These are phyloP conservation scores for Delphinus delphis DNA, from an alignment of 2,113 vertebrate species.

Conservation along the genomic window DNA sequence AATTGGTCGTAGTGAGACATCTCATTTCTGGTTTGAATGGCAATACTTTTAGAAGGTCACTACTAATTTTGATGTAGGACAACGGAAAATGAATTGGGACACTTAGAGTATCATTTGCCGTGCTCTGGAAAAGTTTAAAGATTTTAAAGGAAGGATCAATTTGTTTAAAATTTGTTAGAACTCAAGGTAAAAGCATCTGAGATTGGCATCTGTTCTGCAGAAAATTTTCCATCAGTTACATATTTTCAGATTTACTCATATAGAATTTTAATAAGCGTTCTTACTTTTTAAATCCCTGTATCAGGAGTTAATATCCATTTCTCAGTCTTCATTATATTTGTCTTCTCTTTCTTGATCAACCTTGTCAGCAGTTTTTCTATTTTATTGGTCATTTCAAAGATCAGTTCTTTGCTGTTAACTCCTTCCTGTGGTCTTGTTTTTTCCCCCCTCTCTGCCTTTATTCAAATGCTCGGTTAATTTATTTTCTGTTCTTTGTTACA, in stretches of 20 bases:
- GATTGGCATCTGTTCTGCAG: neutral
- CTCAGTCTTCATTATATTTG: neutral
- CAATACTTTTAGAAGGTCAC: neutral
- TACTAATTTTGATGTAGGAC: neutral
- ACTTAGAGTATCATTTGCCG: neutral
- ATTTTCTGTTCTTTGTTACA: neutral
- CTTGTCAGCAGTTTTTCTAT: neutral
- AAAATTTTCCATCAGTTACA: neutral
- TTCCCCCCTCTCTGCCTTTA: neutral
- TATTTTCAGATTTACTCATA: neutral
- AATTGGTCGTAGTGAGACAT: neutral
- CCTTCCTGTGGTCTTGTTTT: neutral
- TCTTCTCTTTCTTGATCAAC: slow-evolving; percentile 6
- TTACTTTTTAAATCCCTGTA: neutral
- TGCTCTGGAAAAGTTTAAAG: neutral
- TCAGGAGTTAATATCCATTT: neutral
- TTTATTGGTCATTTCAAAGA: slow-evolving; percentile 6
- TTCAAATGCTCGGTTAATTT: slow-evolving; percentile 8
- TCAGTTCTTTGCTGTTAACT: neutral
- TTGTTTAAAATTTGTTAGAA: neutral
- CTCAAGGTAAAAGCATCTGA: neutral
- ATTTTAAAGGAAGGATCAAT: neutral
- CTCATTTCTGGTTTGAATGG: neutral
- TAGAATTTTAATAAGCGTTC: neutral
- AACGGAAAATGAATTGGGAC: neutral